Percentiles rank a stretch among this genome's conserved stretches.
Evolutionary conservation across 1,140 invertebrate genomes (phyloP).

Genomic region (Papilio polytes): DNA sequence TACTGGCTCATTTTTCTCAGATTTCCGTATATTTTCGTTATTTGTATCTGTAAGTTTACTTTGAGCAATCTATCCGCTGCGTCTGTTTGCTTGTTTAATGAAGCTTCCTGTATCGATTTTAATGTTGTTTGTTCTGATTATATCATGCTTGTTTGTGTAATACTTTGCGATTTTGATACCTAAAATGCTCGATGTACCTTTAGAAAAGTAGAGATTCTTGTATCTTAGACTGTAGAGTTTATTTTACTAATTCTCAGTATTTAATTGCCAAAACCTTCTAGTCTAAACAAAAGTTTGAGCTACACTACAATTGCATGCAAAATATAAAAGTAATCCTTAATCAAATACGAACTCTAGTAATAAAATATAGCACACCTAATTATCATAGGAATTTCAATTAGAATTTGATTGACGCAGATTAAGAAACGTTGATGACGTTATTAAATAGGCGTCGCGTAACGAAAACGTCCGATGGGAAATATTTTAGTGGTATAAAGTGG

Average conservation of each 20-base stretch:
- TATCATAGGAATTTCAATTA: not conserved
- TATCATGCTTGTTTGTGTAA: not conserved
- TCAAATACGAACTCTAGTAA: not conserved
- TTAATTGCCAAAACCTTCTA: no score
- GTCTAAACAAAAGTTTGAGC: no score
- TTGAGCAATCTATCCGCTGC: constrained; percentile 50
- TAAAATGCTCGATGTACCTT: not conserved
- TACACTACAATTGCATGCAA: no score
- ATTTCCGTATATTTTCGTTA: constrained; percentile 63
- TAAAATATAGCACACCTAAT: not conserved
- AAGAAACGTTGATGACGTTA: constrained; percentile 27
- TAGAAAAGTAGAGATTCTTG: not conserved
- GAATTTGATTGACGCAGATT: constrained; percentile 5
- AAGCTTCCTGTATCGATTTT: constrained; percentile 49
- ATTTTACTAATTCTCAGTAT: no score
- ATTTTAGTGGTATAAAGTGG: constrained; percentile 46
- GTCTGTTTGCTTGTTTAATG: constrained; percentile 48
- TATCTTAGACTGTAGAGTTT: not conserved
- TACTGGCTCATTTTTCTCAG: constrained; percentile 61
- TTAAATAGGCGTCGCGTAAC: constrained; percentile 29
- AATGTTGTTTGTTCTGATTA: constrained; percentile 50
- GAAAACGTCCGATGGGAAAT: constrained; percentile 25
- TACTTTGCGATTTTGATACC: not conserved
- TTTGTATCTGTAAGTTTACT: constrained; percentile 53
- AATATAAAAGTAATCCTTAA: not conserved